These are phyloP conservation scores for Penaeus monodon DNA, from an alignment of 2,888 invertebrate species.

Conservation along the genomic window DNA sequence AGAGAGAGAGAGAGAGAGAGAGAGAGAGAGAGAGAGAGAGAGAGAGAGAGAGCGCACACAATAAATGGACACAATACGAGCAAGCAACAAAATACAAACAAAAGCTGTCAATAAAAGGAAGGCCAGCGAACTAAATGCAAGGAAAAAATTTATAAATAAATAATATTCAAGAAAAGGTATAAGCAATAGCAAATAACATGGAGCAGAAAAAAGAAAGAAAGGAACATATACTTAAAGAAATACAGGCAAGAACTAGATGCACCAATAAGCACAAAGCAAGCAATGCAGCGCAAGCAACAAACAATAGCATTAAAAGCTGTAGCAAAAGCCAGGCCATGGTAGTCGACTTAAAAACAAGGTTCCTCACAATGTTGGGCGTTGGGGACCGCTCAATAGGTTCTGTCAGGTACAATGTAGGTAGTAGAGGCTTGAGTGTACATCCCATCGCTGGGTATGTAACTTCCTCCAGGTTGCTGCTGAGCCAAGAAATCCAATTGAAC, in stretches of 20 bases:
- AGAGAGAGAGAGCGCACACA: too few relatives aligned
- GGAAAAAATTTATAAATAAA: too few relatives aligned
- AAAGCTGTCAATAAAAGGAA: background rate
- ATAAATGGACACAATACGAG: too few relatives aligned
- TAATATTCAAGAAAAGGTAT: too few relatives aligned
- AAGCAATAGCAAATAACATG: slow-evolving; percentile 15
- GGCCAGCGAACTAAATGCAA: too few relatives aligned
- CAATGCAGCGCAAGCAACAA: background rate
- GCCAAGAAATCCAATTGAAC: slow-evolving; percentile 3
- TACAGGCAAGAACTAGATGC: background rate
- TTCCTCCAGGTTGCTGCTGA: slow-evolving; percentile 46
- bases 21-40: too few relatives aligned
- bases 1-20: too few relatives aligned
- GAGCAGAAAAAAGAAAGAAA: background rate
- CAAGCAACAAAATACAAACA: background rate
- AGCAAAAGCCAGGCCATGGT: background rate
- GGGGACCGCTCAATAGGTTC: slow-evolving; percentile 56
- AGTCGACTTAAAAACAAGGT: background rate
- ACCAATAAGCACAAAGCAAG: background rate
- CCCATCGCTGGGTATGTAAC: slow-evolving; percentile 56
- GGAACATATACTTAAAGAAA: background rate
- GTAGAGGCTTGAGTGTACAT: slow-evolving; percentile 55
- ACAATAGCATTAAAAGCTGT: background rate
- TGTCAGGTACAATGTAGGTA: slow-evolving; percentile 58
- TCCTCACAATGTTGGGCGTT: slow-evolving; percentile 57